These are phyloP conservation scores for Trachythela sp. DNA, from an alignment of 64 coral and sea anemone species.

Conservation along the genomic window DNA sequence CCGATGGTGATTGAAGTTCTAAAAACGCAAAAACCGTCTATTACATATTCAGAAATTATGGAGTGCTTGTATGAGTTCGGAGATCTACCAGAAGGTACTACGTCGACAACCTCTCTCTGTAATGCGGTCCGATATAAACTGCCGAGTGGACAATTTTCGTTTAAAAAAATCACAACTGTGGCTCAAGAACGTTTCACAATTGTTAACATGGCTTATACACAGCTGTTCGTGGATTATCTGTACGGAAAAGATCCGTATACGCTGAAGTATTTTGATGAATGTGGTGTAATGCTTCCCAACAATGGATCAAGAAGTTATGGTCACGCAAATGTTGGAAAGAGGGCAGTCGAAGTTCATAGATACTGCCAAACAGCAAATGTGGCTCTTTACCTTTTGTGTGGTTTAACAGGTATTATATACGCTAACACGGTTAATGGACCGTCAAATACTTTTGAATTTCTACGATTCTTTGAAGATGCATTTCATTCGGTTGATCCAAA, in stretches of 20 bases:
- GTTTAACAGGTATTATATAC: slow-evolving; percentile 29
- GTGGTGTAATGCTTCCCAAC: slow-evolving; percentile 47
- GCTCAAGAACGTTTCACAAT: slow-evolving; percentile 33
- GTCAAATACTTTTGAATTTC: slow-evolving; percentile 32
- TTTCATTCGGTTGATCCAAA: background rate
- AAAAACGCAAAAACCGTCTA: slow-evolving; percentile 9
- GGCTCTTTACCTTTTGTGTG: slow-evolving; percentile 30
- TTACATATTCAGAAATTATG: slow-evolving; percentile 12
- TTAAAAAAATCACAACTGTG: slow-evolving; percentile 37
- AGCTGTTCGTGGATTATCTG: slow-evolving; percentile 51
- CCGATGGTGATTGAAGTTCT: background rate
- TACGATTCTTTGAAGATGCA: slow-evolving; percentile 27
- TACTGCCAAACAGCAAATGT: slow-evolving; percentile 41
- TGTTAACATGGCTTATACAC: slow-evolving; percentile 36
- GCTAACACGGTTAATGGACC: slow-evolving; percentile 29
- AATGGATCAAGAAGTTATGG: slow-evolving; percentile 34
- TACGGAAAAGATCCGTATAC: slow-evolving; percentile 17
- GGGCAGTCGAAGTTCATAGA: slow-evolving; percentile 19
- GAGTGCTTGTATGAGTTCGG: too few relatives aligned
- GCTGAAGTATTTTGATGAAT: slow-evolving; percentile 54
- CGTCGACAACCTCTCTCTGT: slow-evolving; percentile 24
- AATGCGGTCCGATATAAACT: slow-evolving; percentile 25
- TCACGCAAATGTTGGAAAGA: slow-evolving; percentile 26
- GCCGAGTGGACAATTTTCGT: slow-evolving; percentile 42
- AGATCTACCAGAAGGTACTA: too few relatives aligned